These are phyloP conservation scores for Hymenochirus boettgeri DNA, from an alignment of 2,113 vertebrate genomes.

Conservation along the genomic window DNA sequence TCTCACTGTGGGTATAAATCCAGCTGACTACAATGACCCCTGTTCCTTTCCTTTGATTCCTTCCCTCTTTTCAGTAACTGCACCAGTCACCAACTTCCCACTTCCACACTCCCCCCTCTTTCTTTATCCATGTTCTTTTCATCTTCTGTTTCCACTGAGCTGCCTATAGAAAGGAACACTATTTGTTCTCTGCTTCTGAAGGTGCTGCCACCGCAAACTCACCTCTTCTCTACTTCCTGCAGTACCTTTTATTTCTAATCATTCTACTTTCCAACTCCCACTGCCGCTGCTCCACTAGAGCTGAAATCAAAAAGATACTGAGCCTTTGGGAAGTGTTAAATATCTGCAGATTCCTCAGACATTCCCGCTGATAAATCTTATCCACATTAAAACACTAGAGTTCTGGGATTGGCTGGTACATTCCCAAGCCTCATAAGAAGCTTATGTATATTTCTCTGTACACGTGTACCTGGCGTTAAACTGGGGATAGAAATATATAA, in stretches of 20 bases:
- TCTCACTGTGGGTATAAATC: neutral
- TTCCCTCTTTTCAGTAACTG: neutral
- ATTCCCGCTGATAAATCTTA: too few species aligned
- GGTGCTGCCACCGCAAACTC: neutral
- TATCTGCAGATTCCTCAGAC: too few species aligned
- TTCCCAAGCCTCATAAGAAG: too few species aligned
- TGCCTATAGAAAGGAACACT: neutral
- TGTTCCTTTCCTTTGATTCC: neutral
- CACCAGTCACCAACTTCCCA: too few species aligned
- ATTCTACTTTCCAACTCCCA: neutral
- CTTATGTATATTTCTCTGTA: too few species aligned
- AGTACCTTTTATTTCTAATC: neutral
- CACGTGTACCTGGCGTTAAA: too few species aligned
- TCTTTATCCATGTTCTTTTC: slow-evolving; percentile 1
- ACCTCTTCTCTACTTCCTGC: slow-evolving; percentile 4
- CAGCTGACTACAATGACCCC: slow-evolving; percentile 1
- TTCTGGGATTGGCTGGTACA: too few species aligned
- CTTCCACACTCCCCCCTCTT: neutral
- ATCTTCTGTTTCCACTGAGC: neutral
- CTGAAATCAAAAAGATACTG: too few species aligned
- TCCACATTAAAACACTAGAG: too few species aligned
- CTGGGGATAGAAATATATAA: too few species aligned
- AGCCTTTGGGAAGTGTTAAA: too few species aligned
- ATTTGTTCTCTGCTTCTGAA: slow-evolving; percentile 4
- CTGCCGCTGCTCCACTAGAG: neutral